These are phyloP conservation scores for Poeciliopsis paucimaculata DNA, from an alignment of 2,797 vertebrate genomes.

Conservation along the genomic window DNA sequence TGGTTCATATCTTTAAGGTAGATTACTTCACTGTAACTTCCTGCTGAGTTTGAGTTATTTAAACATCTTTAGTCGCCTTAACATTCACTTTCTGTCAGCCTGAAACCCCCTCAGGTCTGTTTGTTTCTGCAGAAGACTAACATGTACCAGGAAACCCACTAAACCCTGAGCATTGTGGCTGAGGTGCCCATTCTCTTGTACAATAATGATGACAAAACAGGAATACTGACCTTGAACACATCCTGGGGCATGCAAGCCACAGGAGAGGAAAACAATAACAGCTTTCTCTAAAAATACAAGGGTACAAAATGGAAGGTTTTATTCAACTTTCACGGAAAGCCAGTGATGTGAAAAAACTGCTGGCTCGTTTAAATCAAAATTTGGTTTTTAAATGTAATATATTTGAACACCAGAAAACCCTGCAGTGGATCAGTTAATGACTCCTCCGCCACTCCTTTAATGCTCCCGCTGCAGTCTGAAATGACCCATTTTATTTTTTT, in stretches of 20 bases:
- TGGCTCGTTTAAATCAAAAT: neutral
- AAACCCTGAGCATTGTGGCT: constrained; percentile 48
- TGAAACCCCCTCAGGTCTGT: constrained; percentile 46
- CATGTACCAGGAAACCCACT: constrained; percentile 42
- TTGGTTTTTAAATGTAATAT: neutral
- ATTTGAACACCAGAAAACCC: neutral
- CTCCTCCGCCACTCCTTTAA: constrained; percentile 4
- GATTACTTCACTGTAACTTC: constrained; percentile 18
- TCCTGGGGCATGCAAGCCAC: constrained; percentile 56
- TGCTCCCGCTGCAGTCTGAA: no score
- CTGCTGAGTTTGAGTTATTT: constrained; percentile 27
- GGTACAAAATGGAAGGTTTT: constrained; percentile 59
- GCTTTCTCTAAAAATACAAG: constrained; percentile 74
- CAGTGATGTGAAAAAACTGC: neutral
- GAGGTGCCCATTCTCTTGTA: constrained; percentile 52
- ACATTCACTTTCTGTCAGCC: constrained; percentile 8
- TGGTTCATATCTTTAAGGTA: neutral
- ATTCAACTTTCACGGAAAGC: constrained; percentile 23
- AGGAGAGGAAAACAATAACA: constrained; percentile 60
- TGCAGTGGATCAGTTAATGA: neutral
- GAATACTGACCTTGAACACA: constrained; percentile 71
- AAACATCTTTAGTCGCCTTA: constrained; percentile 28
- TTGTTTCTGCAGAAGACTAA: constrained; percentile 63
- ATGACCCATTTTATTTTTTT: no score
- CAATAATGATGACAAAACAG: constrained; percentile 64